A percentile compares a stretch with the other conserved stretches of the same genome.
Evolutionary conservation across 2,888 invertebrate species (phyloP).

Genomic region (Cremastobaeus sp.): DNA sequence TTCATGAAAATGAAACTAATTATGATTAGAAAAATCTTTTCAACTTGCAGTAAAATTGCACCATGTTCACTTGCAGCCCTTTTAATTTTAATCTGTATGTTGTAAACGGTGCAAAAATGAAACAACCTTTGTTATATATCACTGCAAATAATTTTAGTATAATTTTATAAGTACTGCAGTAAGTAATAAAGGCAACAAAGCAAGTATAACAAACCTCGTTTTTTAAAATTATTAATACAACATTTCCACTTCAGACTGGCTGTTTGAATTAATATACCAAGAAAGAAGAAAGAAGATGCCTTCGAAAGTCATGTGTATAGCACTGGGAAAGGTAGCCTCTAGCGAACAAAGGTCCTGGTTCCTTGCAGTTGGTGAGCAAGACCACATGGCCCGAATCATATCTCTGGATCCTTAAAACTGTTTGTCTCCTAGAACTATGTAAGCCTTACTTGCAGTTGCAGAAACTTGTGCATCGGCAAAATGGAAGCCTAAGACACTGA

Average conservation of each 20-base stretch:
- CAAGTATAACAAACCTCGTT: too few species aligned
- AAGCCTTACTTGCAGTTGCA: conserved; percentile 96
- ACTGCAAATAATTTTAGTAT: too few species aligned
- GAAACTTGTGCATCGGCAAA: conserved; percentile 98
- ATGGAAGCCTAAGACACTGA: conserved; percentile 87
- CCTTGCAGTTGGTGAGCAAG: conserved; percentile 95
- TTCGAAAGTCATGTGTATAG: conserved; percentile 99
- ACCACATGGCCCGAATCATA: conserved; percentile 98
- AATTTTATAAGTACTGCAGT: too few species aligned
- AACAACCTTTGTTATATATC: not conserved
- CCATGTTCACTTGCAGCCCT: too few species aligned
- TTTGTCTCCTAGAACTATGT: conserved; percentile 95
- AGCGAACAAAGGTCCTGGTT: conserved; percentile 98
- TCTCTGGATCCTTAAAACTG: conserved; percentile 98
- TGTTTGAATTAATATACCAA: conserved; percentile 99
- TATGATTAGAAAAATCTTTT: too few species aligned
- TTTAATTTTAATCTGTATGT: too few species aligned
- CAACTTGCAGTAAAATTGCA: too few species aligned
- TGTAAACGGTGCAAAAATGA: too few species aligned
- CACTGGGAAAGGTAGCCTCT: conserved; percentile 94
- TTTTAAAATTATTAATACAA: too few species aligned
- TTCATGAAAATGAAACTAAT: too few species aligned
- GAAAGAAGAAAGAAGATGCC: conserved; percentile 97
- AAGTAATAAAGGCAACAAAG: too few species aligned
- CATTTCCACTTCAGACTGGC: conserved; percentile 87